These are phyloP conservation scores for Smittia sp. DNA, from an alignment of 2,888 invertebrate species.

Conservation along the genomic window DNA sequence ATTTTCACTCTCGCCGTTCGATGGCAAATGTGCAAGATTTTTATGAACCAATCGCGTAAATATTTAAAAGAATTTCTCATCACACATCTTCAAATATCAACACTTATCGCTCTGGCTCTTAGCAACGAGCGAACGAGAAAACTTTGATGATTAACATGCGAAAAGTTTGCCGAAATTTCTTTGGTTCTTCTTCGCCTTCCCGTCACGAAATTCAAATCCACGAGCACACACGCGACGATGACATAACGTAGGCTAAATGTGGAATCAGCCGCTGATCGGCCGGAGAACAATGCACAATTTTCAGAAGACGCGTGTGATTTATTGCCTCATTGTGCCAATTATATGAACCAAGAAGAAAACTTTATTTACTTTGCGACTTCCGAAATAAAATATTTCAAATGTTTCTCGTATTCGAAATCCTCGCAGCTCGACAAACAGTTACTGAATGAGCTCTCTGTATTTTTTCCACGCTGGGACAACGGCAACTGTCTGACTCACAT, in stretches of 20 bases:
- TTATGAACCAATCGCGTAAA: too few relatives aligned
- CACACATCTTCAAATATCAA: too few relatives aligned
- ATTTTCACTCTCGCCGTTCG: neutral
- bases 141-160: neutral
- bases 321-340: neutral
- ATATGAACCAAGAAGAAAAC: neutral
- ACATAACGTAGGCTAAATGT: neutral
- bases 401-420: neutral
- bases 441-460: constrained; percentile 10
- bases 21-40: too few relatives aligned
- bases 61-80: too few relatives aligned
- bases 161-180: neutral
- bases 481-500: too few relatives aligned
- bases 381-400: neutral
- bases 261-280: neutral
- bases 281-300: neutral
- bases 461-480: constrained; percentile 9
- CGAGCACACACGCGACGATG: neutral
- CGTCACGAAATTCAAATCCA: neutral
- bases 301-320: neutral
- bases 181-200: too few relatives aligned
- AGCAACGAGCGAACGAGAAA: neutral
- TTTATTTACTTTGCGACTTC: neutral
- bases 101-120: neutral
- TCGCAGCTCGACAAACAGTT: neutral